phyloP scores from a whole-genome alignment of 1,140 invertebrate genomes.

The Drosophila funebris region DNA sequence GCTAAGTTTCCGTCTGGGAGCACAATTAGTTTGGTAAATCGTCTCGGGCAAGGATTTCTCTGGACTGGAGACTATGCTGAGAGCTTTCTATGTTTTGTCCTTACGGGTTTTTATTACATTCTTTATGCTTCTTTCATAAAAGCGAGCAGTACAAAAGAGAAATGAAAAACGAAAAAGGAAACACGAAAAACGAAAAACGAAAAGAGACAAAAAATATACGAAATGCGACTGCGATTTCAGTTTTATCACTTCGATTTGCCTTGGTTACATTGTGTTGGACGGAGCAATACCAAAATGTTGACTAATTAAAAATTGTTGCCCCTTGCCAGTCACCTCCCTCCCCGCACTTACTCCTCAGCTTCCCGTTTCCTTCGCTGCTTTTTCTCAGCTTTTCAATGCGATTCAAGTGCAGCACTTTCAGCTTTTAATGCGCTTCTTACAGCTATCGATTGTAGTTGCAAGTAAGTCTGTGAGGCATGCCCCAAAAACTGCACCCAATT shows the following conservation, averaged over 20 bases:
- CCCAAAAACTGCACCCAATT: not conserved
- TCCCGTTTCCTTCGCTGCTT: not conserved
- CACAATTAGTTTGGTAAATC: conserved; percentile 7
- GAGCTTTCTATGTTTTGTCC: conserved; percentile 1
- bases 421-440: not conserved
- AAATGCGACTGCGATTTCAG: conserved; percentile 19
- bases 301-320: conserved; percentile 57
- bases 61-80: not conserved
- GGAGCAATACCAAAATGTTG: conserved; percentile 27
- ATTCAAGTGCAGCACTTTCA: not conserved
- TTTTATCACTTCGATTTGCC: conserved; percentile 37
- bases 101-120: conserved; percentile 16
- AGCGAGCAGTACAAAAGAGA: conserved; percentile 4
- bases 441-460: conserved; percentile 1
- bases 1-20: conserved; percentile 11
- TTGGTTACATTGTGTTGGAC: conserved; percentile 8
- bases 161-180: not conserved
- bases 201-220: not conserved
- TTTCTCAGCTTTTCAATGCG: not conserved
- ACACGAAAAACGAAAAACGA: not conserved
- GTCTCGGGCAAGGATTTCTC: not conserved
- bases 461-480: not conserved
- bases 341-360: not conserved
- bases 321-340: not conserved
- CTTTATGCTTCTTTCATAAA: conserved; percentile 14